These are phyloP conservation scores for Orussus abietinus DNA, from an alignment of 1,140 invertebrate species.

Conservation along the genomic window DNA sequence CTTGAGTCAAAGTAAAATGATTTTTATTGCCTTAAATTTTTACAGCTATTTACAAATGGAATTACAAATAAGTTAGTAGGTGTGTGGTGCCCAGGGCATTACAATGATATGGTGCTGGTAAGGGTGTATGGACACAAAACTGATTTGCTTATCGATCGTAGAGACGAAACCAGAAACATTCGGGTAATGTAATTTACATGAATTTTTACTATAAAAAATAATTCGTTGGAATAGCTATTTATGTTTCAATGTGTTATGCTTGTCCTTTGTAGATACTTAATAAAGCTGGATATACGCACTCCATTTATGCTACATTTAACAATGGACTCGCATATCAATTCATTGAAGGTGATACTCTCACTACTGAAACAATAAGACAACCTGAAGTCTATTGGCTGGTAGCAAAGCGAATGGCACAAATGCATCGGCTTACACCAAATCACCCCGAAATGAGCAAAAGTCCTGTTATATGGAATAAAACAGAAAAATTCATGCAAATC, in stretches of 20 bases:
- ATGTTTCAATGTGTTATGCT: conserved; percentile 7
- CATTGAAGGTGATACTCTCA: conserved; percentile 77
- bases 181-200: conserved; percentile 47
- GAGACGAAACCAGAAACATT: conserved; percentile 73
- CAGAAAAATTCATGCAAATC: conserved; percentile 69
- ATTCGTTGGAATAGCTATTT: neutral
- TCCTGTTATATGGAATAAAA: conserved; percentile 71
- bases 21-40: conserved; percentile 18
- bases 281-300: conserved; percentile 73
- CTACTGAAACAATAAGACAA: conserved; percentile 65
- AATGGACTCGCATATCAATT: conserved; percentile 95
- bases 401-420: conserved; percentile 73
- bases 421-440: conserved; percentile 65
- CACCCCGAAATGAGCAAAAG: conserved; percentile 38
- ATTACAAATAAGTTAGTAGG: conserved; percentile 92
- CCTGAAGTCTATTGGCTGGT: conserved; percentile 71
- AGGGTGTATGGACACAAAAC: conserved; percentile 93
- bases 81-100: conserved; percentile 55
- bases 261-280: conserved; percentile 64
- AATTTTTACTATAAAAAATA: conserved; percentile 12
- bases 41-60: conserved; percentile 88
- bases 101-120: conserved; percentile 76
- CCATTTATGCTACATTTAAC: conserved; percentile 85
- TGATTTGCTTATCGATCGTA: conserved; percentile 87
- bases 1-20: conserved; percentile 2